Conservation (phyloP, 2,888 invertebrate species). For the Monoplex corrugatus region DNA sequence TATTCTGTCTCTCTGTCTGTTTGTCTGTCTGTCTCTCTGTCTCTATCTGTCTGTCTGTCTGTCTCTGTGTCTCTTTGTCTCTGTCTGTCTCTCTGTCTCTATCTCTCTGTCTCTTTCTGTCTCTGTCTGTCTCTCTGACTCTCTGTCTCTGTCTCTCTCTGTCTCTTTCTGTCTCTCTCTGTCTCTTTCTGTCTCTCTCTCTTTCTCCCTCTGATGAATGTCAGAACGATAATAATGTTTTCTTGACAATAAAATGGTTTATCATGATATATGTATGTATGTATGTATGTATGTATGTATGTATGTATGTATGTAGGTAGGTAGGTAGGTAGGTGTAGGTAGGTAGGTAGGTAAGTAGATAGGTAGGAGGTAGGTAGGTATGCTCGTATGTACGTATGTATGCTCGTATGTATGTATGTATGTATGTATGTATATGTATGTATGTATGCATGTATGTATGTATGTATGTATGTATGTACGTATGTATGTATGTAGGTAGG, state of each 20-base stretch:
- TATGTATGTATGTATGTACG: no score
- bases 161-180: background rate
- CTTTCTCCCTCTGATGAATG: no score
- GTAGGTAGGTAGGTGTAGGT: no score
- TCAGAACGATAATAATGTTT: no score
- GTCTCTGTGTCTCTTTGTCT: background rate
- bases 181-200: no score
- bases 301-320: no score
- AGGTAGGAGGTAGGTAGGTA: no score
- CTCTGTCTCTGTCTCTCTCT: background rate
- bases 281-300: no score
- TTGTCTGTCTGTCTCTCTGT: background rate
- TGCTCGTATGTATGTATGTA: background rate
- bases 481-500: no score
- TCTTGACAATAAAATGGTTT: no score
- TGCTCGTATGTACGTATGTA: background rate
- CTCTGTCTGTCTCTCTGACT: background rate
- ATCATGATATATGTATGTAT: no score
- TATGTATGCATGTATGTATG: background rate
- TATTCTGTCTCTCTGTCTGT: background rate
- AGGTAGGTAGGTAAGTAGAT: no score
- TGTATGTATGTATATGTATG: background rate
- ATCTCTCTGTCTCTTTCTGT: background rate
- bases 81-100: background rate
- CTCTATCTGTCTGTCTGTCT: background rate